Evolutionary conservation across 2,888 invertebrate species (phyloP).

Genomic region (Perdita meconis): DNA sequence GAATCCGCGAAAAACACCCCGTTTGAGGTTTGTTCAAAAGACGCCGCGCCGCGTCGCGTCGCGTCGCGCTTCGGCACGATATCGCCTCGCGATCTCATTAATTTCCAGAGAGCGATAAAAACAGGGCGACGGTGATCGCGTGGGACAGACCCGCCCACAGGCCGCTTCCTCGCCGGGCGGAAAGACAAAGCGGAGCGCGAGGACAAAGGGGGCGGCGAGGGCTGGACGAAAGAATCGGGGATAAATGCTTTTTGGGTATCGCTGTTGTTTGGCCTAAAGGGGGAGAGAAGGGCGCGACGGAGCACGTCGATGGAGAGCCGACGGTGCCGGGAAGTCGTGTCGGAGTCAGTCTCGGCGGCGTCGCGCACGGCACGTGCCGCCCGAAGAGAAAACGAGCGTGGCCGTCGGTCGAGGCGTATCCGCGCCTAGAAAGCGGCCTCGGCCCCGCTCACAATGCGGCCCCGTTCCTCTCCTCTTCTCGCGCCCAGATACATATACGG

Average conservation of each 20-base stretch:
- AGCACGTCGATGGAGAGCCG: slow-evolving; percentile 80
- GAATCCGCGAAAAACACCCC: slow-evolving; percentile 13
- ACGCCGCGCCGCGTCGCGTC: slow-evolving; percentile 30
- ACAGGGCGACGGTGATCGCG: slow-evolving; percentile 67
- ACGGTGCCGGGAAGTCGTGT: slow-evolving; percentile 75
- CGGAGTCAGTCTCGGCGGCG: slow-evolving; percentile 79
- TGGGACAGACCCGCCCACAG: slow-evolving; percentile 83
- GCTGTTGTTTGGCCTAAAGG: slow-evolving; percentile 80
- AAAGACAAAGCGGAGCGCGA: slow-evolving; percentile 23
- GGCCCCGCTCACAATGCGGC: slow-evolving; percentile 44
- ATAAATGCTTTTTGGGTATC: slow-evolving; percentile 79
- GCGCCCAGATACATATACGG: slow-evolving; percentile 49
- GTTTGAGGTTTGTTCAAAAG: neutral
- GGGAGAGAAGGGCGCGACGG: slow-evolving; percentile 70
- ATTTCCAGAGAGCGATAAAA: slow-evolving; percentile 79
- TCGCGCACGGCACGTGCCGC: slow-evolving; percentile 82
- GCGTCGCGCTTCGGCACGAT: too few species aligned
- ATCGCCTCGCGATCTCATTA: slow-evolving; percentile 77
- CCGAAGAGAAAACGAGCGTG: slow-evolving; percentile 70
- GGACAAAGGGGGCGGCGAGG: slow-evolving; percentile 16
- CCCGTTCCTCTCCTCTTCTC: slow-evolving; percentile 29
- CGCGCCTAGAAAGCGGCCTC: slow-evolving; percentile 46
- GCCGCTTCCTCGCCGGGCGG: slow-evolving; percentile 38
- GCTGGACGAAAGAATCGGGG: slow-evolving; percentile 57
- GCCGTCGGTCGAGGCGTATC: slow-evolving; percentile 60